Base-by-base conservation (phyloP, 2,888 invertebrate species). In the Phengaris arion region DNA sequence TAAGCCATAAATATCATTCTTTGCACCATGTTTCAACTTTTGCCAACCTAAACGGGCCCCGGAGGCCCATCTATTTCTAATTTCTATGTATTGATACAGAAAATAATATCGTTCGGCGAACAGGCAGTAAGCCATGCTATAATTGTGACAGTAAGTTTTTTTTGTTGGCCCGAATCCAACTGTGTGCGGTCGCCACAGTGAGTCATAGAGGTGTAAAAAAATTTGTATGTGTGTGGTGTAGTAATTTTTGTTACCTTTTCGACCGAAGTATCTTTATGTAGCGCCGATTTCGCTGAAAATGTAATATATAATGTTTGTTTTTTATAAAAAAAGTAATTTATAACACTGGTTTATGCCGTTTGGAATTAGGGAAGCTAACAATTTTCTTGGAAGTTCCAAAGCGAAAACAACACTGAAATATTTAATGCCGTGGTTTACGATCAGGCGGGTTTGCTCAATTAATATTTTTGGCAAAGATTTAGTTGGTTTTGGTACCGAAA, bases 151-250 rank as follows among this genome's bases (percentile, higher is more conserved):
- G 54, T 72, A 12, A 22, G 46, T 54, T 54, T 72, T 70, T 70
- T 54, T 72, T 72, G 52, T 72, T 72, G 72, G 72, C 51, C 72
- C 52, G 22, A 72, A 52, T 51, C 72, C 72, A 72, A 72, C 72
- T 72, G 72, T 52, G 72, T 72, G 72, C 72, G 72, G 72, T 72
- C 72, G 12, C 54, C 15, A 52, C 68, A 54, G 70, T 77, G 77
- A 77, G 51, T 77, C 76, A 75, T 69, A 64, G 35, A 57, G 74
- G 48, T 70, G 57, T 46, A 75, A 76, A 75, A 75, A 74, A 75
- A 3, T 35, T 72, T 54, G 35, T 72, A 35, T 72, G 52, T 54
- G 72, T 72, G 72, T 52, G 54, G 72, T 13, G n/a, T 69, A 12
- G 70, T 51, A 22, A 45, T 35, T 64, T 35, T 64, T 64, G 12